Evolutionary conservation across 2,888 invertebrate genomes (phyloP), one percentile per base, ranked within the genome.

Genomic region (Drosophila gaucha): DNA sequence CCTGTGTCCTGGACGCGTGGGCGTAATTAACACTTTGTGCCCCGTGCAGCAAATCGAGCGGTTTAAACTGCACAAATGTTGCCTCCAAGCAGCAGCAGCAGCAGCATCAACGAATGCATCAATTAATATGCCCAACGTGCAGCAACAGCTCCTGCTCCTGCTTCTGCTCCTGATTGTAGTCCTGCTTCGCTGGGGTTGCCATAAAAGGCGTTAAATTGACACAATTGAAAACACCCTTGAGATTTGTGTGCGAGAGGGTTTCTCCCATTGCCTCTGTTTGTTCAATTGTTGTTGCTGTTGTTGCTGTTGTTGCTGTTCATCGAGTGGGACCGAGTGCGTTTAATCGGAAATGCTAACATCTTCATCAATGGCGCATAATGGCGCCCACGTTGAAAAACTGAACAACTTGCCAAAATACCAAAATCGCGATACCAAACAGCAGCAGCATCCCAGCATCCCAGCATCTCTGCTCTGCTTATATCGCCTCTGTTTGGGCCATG

Each of bases 151-250:
- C 20, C 64, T 39, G 41, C 26, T n/a, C 20, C 59, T 12, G 36
- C 22, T 30, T 18, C 62, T 24, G 35, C 55, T 16, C 16, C 39
- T 41, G 14, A 33, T 49, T 43, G 65, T 46, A 50, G 64, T 59
- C 58, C 20, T 26, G 49, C 10, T n/a, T n/a, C n/a, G n/a, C 30
- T 12, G 24, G 78, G 58, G 62, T 64, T 69, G 79, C 68, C 58
- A 74, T 88, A 86, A 86, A 85, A 85, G 85, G 85, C 85, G 85
- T 85, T 88, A 83, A 85, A 85, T 85, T 85, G 85, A 88, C 85
- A 88, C 86, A 88, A 88, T 88, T 76, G 85, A 88, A 88, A 65
- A 74, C 84, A 83, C 85, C 88, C 86, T 86, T 78, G 85, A 86
- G 86, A 86, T 63, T 83, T 71, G 59, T 12, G 30, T 31, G 56